phyloP scores from a whole-genome alignment of 2,113 vertebrate species.

The Dromaius novaehollandiae region DNA sequence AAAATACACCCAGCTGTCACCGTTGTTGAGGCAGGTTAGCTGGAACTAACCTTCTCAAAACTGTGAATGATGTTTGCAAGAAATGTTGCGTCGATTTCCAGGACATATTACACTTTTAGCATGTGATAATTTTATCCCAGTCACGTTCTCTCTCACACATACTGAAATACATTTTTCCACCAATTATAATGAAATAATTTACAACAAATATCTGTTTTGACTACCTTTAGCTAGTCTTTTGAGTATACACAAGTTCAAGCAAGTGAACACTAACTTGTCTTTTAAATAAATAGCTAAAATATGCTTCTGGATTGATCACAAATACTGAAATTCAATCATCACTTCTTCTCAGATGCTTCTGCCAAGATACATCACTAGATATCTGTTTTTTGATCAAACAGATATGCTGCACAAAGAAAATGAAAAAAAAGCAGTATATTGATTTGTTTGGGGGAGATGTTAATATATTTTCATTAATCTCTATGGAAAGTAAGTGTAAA shows the following conservation, averaged over 20 bases:
- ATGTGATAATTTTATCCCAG: not conserved
- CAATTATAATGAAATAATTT: not conserved
- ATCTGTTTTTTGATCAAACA: not conserved
- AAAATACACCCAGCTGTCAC: not conserved
- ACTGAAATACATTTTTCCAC: not conserved
- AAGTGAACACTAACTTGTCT: not conserved
- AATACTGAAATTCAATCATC: not conserved
- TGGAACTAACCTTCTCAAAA: not conserved
- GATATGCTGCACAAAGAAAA: not conserved
- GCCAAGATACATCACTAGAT: not conserved
- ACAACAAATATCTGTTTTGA: not conserved
- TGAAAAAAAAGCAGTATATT: not conserved
- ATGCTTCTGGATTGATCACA: not conserved
- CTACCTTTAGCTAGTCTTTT: not conserved
- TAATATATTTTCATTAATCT: not conserved
- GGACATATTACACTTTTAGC: not conserved
- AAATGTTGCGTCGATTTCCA: not conserved
- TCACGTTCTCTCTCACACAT: not conserved
- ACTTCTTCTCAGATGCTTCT: not conserved
- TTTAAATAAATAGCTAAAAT: not conserved
- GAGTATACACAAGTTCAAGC: not conserved
- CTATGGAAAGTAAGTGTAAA: not conserved
- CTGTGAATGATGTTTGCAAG: not conserved
- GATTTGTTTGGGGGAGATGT: not conserved
- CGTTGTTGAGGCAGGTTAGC: not conserved